Percentiles rank a stretch among this genome's conserved stretches.
Conservation (phyloP, 2,113 vertebrate species). For the Oreochromis spilurus region DNA sequence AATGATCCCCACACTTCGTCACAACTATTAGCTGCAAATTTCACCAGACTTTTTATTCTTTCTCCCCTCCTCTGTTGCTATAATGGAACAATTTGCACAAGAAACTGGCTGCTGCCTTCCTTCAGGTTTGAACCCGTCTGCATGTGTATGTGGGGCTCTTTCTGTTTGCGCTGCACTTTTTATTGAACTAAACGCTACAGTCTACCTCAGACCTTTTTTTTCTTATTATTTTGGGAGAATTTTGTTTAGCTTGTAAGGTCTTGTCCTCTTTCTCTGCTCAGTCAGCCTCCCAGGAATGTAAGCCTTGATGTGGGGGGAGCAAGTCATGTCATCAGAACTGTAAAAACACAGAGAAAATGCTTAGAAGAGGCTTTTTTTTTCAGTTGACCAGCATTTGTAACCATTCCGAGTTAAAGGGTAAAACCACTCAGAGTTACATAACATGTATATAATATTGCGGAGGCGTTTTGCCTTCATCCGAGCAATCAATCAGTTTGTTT, state of each 20-base stretch:
- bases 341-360: constrained; percentile 2
- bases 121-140: background rate
- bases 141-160: constrained; percentile 10
- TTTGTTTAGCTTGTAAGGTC: constrained; percentile 52
- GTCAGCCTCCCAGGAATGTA: constrained; percentile 30
- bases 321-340: background rate
- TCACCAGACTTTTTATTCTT: background rate
- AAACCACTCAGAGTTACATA: background rate
- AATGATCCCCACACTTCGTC: background rate
- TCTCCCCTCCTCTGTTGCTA: constrained; percentile 9
- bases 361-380: background rate
- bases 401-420: background rate
- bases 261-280: constrained; percentile 32
- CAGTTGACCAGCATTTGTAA: background rate
- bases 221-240: background rate
- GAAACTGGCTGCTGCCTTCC: background rate
- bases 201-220: background rate
- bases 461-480: background rate
- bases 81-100: constrained; percentile 44
- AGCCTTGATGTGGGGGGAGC: constrained; percentile 21
- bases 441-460: background rate
- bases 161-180: constrained; percentile 53
- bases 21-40: background rate
- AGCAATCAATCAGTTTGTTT: background rate
- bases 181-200: background rate